Evolutionary conservation across 2,888 invertebrate genomes (phyloP).

Genomic region (Clitarchus hookeri): DNA sequence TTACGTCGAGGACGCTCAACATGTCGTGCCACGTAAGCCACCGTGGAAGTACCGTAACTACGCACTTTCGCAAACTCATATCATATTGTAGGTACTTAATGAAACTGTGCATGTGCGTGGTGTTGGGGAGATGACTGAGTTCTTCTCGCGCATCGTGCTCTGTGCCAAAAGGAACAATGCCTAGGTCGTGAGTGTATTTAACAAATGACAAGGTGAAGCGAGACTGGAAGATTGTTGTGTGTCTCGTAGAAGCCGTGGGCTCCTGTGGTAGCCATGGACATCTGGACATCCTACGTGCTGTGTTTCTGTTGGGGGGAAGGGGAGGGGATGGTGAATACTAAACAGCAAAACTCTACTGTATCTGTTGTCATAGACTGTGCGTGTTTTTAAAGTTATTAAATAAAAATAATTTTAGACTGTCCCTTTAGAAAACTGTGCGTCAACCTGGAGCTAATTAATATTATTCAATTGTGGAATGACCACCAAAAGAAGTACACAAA

Average conservation of each 20-base stretch:
- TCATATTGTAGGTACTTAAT: constrained; percentile 31
- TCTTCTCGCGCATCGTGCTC: not conserved
- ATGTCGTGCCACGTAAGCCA: constrained; percentile 27
- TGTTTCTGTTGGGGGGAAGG: constrained; percentile 19
- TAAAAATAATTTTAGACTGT: constrained; percentile 39
- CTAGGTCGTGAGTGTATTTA: not conserved
- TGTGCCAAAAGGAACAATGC: not conserved
- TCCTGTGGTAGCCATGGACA: constrained; percentile 14
- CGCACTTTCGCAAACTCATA: constrained; percentile 28
- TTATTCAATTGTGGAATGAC: constrained; percentile 40
- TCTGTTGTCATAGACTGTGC: constrained; percentile 42
- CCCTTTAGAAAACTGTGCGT: constrained; percentile 35
- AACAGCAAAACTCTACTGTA: constrained; percentile 37
- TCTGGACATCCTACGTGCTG: constrained; percentile 18
- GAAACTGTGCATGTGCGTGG: constrained; percentile 26
- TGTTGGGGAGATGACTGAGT: not conserved
- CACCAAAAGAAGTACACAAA: constrained; percentile 38
- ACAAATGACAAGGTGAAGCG: not conserved
- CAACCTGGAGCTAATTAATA: constrained; percentile 28
- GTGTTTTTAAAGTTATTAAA: constrained; percentile 41
- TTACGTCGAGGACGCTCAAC: not conserved
- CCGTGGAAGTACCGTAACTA: constrained; percentile 22
- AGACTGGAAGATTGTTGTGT: not conserved
- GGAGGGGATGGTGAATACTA: constrained; percentile 34
- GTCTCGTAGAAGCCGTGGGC: constrained; percentile 22